A percentile compares a stretch with the other conserved stretches of the same genome.
These are phyloP conservation scores for Scaptomyza tumidula DNA, from an alignment of 2,888 invertebrate genomes.

Conservation along the genomic window DNA sequence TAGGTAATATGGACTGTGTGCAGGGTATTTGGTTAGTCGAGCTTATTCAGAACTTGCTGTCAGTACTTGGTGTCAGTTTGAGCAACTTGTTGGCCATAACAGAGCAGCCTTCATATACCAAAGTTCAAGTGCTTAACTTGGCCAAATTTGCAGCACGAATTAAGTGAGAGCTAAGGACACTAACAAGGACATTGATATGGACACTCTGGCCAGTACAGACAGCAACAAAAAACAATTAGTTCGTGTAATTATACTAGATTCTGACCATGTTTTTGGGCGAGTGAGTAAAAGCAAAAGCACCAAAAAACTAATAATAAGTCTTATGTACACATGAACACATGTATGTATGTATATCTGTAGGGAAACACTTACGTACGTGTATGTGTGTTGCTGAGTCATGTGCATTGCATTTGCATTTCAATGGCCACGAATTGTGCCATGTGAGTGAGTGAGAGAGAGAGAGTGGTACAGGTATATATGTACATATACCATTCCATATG, in stretches of 20 bases:
- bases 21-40: not conserved
- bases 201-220: conserved; percentile 16
- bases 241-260: conserved; percentile 51
- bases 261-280: conserved; percentile 6
- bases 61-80: not conserved
- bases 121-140: conserved; percentile 9
- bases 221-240: conserved; percentile 54
- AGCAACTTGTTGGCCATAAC: conserved; percentile 2
- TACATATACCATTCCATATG: conserved; percentile 7
- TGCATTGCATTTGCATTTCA: conserved; percentile 57
- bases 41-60: not conserved
- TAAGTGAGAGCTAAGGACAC: conserved; percentile 29
- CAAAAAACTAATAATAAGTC: conserved; percentile 8
- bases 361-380: conserved; percentile 11
- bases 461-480: not conserved
- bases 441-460: not conserved
- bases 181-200: conserved; percentile 21
- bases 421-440: conserved; percentile 18
- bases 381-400: conserved; percentile 38
- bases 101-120: not conserved
- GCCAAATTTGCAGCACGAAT: conserved; percentile 19
- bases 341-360: not conserved
- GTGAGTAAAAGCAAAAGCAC: conserved; percentile 6
- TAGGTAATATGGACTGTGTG: not conserved
- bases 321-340: conserved; percentile 14